These are phyloP conservation scores for Tetragonula carbonaria DNA, from an alignment of 2,888 invertebrate species.

Conservation along the genomic window DNA sequence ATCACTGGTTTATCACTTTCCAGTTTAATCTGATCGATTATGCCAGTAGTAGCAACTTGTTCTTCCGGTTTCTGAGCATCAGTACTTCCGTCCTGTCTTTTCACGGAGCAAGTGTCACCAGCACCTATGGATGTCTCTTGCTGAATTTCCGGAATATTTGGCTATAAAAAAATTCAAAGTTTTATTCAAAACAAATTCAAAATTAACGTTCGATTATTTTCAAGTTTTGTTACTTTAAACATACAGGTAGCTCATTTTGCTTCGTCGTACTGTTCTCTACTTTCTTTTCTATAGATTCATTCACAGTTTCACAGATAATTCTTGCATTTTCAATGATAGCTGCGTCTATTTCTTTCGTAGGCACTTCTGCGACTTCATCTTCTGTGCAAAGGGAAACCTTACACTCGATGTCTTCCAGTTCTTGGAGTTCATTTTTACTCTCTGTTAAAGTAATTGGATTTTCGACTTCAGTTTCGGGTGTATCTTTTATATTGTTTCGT, in stretches of 20 bases:
- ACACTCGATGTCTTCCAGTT: background rate
- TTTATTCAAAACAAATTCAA: background rate
- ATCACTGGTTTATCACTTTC: background rate
- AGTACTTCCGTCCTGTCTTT: background rate
- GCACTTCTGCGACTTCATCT: background rate
- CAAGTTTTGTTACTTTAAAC: background rate
- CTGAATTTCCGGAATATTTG: slow-evolving; percentile 3
- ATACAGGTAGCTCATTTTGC: background rate
- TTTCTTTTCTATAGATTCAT: background rate
- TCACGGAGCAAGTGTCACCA: slow-evolving; percentile 14
- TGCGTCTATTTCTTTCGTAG: background rate
- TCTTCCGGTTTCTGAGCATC: background rate
- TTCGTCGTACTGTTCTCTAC: background rate
- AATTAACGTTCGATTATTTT: background rate
- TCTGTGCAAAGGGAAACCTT: background rate
- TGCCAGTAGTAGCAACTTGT: background rate
- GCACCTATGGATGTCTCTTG: slow-evolving; percentile 30
- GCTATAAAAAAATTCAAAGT: background rate
- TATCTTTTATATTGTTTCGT: background rate
- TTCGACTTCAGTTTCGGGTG: background rate
- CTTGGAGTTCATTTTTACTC: background rate
- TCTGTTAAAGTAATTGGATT: background rate
- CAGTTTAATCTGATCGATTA: background rate
- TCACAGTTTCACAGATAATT: background rate
- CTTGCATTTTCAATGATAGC: background rate